Conservation (phyloP, 2,888 invertebrate genomes). For the Diloba caeruleocephala region DNA sequence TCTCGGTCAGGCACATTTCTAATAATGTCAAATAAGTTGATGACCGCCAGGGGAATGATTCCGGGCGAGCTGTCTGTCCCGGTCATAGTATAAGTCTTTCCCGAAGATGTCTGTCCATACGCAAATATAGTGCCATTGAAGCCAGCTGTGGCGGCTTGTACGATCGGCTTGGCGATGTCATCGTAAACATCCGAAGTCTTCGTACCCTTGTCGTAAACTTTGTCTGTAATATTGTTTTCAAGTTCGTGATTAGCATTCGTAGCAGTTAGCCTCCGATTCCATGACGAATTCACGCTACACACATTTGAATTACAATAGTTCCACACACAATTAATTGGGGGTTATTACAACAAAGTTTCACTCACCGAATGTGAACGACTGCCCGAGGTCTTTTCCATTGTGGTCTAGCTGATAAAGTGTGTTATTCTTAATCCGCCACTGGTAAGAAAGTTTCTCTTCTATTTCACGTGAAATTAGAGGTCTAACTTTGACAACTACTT, state of each 20-base stretch:
- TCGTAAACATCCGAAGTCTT: slow-evolving; percentile 91
- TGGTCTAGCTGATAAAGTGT: slow-evolving; percentile 89
- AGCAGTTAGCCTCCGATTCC: slow-evolving; percentile 45
- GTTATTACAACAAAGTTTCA: slow-evolving; percentile 38
- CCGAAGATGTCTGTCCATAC: slow-evolving; percentile 97
- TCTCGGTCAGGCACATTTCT: slow-evolving; percentile 90
- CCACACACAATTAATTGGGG: slow-evolving; percentile 12
- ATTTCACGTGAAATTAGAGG: slow-evolving; percentile 91
- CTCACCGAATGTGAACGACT: slow-evolving; percentile 80
- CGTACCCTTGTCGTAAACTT: slow-evolving; percentile 90
- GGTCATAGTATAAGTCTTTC: slow-evolving; percentile 96
- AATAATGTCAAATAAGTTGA: slow-evolving; percentile 92
- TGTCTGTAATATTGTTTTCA: slow-evolving; percentile 88
- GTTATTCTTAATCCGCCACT: slow-evolving; percentile 90
- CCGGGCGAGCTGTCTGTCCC: slow-evolving; percentile 92
- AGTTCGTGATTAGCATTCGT: slow-evolving; percentile 15
- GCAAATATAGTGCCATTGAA: slow-evolving; percentile 97
- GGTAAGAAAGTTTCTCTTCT: slow-evolving; percentile 86
- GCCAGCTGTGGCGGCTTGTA: slow-evolving; percentile 92
- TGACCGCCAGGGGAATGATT: slow-evolving; percentile 92
- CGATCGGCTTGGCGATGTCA: slow-evolving; percentile 91
- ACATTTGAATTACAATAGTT: slow-evolving; percentile 57
- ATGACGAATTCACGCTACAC: slow-evolving; percentile 36
- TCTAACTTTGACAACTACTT: slow-evolving; percentile 93
- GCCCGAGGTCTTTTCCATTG: slow-evolving; percentile 76